Conservation (phyloP, 2,113 vertebrate species). For the Indicator indicator region DNA sequence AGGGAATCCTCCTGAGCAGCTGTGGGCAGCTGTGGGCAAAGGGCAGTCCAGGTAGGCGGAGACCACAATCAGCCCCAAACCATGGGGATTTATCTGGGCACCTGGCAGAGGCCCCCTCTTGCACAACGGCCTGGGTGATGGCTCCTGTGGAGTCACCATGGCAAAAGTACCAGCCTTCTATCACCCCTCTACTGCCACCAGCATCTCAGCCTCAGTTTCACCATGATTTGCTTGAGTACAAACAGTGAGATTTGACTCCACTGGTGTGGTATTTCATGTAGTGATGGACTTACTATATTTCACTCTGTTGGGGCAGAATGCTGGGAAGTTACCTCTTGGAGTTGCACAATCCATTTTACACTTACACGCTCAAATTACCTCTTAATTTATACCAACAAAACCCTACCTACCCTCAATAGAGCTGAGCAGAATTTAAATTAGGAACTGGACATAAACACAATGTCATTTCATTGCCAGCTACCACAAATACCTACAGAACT, state of each 20-base stretch:
- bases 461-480: neutral
- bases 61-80: neutral
- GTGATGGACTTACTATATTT: neutral
- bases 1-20: neutral
- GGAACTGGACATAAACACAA: neutral
- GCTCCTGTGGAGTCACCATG: neutral
- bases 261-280: neutral
- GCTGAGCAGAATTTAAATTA: constrained; percentile 28
- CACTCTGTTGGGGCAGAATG: neutral
- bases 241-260: neutral
- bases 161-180: neutral
- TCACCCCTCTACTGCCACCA: neutral
- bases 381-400: constrained; percentile 27
- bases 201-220: neutral
- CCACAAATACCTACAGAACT: neutral
- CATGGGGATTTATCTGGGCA: neutral
- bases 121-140: neutral
- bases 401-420: neutral
- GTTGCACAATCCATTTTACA: neutral
- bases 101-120: neutral
- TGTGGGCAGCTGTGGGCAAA: neutral
- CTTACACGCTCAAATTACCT: constrained; percentile 17
- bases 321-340: neutral
- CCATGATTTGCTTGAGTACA: neutral
- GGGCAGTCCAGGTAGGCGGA: neutral